phyloP scores from a whole-genome alignment of 2,113 vertebrate genomes.

The Bos javanicus region DNA sequence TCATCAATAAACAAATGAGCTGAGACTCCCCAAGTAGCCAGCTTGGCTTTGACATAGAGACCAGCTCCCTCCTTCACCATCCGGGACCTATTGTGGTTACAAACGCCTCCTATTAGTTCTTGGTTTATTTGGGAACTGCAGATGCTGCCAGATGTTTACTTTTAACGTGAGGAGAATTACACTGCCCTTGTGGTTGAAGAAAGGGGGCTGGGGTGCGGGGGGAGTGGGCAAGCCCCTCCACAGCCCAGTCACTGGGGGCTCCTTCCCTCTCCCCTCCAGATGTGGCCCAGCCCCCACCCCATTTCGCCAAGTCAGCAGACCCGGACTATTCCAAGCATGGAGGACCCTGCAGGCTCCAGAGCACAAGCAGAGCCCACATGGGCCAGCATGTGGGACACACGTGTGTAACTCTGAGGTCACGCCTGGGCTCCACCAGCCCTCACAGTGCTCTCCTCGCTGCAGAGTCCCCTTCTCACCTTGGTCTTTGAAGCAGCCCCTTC shows the following conservation, averaged over 20 bases:
- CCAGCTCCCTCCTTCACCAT: neutral
- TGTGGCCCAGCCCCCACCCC: constrained; percentile 28
- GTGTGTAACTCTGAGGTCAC: constrained; percentile 16
- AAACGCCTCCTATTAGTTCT: constrained; percentile 54
- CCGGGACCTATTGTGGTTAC: constrained; percentile 28
- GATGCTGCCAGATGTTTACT: constrained; percentile 71
- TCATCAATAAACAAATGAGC: constrained; percentile 24
- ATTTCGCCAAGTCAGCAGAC: constrained; percentile 62
- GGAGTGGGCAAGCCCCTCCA: constrained; percentile 15
- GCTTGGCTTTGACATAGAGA: neutral
- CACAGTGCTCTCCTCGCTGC: neutral
- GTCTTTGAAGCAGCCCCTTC: neutral
- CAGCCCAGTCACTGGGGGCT: constrained; percentile 10
- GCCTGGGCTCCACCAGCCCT: neutral
- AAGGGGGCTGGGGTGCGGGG: neutral
- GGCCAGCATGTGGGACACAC: constrained; percentile 38
- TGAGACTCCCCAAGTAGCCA: constrained; percentile 12
- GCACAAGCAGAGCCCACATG: neutral
- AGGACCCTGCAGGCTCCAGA: constrained; percentile 33
- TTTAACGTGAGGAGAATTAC: constrained; percentile 60
- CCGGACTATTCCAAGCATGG: constrained; percentile 8
- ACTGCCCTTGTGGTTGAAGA: constrained; percentile 11
- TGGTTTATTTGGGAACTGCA: constrained; percentile 61
- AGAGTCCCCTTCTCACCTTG: neutral
- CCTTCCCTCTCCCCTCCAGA: constrained; percentile 50